These are phyloP conservation scores for Sminthurinus aureus DNA, from an alignment of 2,888 invertebrate genomes.

Conservation along the genomic window DNA sequence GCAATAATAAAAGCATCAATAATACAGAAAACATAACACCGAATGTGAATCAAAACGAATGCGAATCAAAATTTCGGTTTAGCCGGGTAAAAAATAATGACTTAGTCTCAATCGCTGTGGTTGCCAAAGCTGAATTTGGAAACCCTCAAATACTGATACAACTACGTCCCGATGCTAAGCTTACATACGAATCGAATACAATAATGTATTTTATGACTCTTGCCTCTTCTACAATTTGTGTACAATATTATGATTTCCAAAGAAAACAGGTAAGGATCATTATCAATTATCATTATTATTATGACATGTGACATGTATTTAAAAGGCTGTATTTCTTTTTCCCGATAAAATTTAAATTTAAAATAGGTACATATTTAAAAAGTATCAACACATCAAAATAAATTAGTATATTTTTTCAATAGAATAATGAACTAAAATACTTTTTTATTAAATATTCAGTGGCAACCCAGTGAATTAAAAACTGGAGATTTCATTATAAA, in stretches of 20 bases:
- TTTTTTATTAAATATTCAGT: neutral
- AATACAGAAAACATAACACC: neutral
- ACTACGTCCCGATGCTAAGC: neutral
- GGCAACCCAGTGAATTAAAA: constrained; percentile 5
- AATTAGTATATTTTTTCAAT: neutral
- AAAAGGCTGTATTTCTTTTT: too few relatives aligned
- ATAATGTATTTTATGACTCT: neutral
- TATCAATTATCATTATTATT: neutral
- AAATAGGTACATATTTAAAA: too few relatives aligned
- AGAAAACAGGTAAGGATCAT: neutral
- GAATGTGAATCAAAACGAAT: neutral
- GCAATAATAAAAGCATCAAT: neutral
- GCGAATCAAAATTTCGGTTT: neutral
- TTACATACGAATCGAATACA: neutral
- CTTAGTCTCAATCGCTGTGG: neutral
- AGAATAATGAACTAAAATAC: neutral
- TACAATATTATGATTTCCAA: neutral
- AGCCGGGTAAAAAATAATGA: neutral
- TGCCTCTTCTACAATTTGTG: neutral
- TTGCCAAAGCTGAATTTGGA: neutral
- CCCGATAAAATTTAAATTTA: too few relatives aligned
- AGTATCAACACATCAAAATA: neutral
- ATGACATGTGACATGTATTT: neutral
- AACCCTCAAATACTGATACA: neutral
- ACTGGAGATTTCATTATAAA: neutral